Percentiles rank a stretch among this genome's conserved stretches.
Evolutionary conservation across 92 coral and sea anemone genomes (phyloP).

Genomic region (Bergia sp.): DNA sequence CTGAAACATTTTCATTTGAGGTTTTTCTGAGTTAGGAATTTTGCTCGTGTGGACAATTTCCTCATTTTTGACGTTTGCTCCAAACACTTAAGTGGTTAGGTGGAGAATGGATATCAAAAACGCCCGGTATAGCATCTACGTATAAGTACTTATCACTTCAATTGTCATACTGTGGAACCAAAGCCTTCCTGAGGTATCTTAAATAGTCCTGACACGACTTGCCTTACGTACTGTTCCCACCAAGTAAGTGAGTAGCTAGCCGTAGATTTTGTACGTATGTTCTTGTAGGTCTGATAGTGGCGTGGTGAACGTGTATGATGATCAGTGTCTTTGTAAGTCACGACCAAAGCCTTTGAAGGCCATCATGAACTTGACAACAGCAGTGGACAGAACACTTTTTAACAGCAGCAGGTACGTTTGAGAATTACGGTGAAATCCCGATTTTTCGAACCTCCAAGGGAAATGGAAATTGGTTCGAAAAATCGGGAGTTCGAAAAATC

Average conservation of each 20-base stretch:
- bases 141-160: background rate
- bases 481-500: too few species aligned
- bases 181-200: background rate
- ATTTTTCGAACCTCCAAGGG: too few species aligned
- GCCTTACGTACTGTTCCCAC: background rate
- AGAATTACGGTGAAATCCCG: too few species aligned
- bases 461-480: too few species aligned
- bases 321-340: constrained; percentile 66
- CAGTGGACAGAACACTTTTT: constrained; percentile 66
- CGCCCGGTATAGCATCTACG: too few species aligned
- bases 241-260: background rate
- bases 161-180: background rate
- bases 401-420: constrained; percentile 82
- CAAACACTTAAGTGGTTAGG: too few species aligned
- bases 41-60: too few species aligned
- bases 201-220: too few species aligned
- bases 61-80: too few species aligned
- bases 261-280: background rate
- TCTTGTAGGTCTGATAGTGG: constrained; percentile 91
- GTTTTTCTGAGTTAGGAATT: too few species aligned
- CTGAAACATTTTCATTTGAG: too few species aligned
- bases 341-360: constrained; percentile 92
- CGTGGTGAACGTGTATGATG: constrained; percentile 89
- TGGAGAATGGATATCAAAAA: too few species aligned
- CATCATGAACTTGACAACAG: constrained; percentile 85